Conservation (phyloP, 1,140 invertebrate genomes). For the Melipona quadrifasciata region DNA sequence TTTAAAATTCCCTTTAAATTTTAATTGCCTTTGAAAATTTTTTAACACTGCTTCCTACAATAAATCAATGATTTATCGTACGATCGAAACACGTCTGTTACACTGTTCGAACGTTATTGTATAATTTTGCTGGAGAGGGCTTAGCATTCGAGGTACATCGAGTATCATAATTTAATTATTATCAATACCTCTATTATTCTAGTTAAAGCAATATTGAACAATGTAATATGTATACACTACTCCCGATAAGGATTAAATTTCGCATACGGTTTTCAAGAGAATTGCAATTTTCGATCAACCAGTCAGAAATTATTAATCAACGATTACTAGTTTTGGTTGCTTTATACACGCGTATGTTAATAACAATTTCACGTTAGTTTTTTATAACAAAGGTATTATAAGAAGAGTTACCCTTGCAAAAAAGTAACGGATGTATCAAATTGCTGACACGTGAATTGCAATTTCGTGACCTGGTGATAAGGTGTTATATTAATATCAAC, state of each 20-base stretch:
- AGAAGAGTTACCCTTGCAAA: conserved; percentile 18
- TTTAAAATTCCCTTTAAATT: too few relatives aligned
- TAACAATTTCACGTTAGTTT: conserved; percentile 7
- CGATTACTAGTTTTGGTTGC: not conserved
- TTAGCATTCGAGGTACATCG: not conserved
- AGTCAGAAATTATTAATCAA: conserved; percentile 10
- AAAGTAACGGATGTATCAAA: conserved; percentile 7
- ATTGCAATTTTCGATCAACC: not conserved
- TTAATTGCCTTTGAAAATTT: too few relatives aligned
- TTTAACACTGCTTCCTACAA: not conserved
- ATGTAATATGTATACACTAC: too few relatives aligned
- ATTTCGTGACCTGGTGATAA: conserved; percentile 16
- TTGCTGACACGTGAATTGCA: conserved; percentile 12
- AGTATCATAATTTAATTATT: conserved; percentile 11
- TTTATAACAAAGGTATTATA: not conserved
- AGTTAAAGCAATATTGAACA: not conserved
- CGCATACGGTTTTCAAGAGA: not conserved
- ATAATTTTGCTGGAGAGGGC: not conserved
- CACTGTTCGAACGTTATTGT: not conserved
- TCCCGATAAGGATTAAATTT: not conserved
- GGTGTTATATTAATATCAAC: conserved; percentile 43
- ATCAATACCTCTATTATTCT: not conserved
- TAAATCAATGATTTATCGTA: not conserved
- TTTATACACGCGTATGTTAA: not conserved
- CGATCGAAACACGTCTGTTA: not conserved